Conservation (phyloP, 2,113 vertebrate species). For the Pangasianodon hypophthalmus region DNA sequence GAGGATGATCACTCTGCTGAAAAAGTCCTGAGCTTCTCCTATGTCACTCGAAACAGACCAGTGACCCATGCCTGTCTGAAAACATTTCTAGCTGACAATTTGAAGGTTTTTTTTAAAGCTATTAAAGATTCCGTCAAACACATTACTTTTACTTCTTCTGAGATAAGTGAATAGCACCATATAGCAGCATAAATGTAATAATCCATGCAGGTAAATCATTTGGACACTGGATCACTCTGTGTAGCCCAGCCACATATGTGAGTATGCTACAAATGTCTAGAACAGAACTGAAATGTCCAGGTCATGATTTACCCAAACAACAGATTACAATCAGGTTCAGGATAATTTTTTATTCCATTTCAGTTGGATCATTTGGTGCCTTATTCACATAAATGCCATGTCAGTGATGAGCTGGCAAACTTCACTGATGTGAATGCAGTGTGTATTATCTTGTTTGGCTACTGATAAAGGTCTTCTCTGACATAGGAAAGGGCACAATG, state of each 20-base stretch:
- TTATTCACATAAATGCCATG: slow-evolving; percentile 42
- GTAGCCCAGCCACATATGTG: background rate
- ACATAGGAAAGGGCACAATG: slow-evolving; percentile 36
- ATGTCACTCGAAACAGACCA: background rate
- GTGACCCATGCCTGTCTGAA: background rate
- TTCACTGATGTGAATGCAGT: background rate
- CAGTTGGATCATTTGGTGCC: background rate
- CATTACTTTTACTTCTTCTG: background rate
- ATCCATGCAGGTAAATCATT: background rate
- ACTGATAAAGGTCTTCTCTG: slow-evolving; percentile 32
- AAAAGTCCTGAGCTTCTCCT: background rate
- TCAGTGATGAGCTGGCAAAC: background rate
- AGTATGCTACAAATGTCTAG: background rate
- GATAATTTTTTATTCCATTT: background rate
- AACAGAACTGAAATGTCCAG: background rate
- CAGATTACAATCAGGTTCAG: background rate
- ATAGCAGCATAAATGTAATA: background rate
- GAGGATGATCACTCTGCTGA: background rate
- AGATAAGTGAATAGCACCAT: background rate
- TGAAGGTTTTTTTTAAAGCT: background rate
- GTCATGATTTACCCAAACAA: background rate
- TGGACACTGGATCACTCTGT: background rate
- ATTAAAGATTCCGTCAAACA: background rate
- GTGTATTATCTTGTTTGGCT: slow-evolving; percentile 27
- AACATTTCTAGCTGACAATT: background rate